Percentiles rank a stretch among this genome's conserved stretches.
phyloP scores from a whole-genome alignment of 2,113 vertebrate genomes.

The Oxygymnocypris stewartii region DNA sequence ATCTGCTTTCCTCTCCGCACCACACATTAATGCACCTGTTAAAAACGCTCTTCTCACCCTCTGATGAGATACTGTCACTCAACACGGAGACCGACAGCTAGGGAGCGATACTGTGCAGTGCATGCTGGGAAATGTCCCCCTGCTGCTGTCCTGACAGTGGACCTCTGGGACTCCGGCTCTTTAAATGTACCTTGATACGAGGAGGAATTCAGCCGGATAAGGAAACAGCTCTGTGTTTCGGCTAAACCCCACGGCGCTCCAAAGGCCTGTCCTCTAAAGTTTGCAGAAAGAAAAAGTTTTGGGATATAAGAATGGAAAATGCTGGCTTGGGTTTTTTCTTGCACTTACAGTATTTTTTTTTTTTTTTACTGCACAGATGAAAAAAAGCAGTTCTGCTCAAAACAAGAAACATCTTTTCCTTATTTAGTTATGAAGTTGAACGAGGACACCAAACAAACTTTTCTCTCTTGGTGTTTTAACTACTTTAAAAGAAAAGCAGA shows the following conservation, averaged over 20 bases:
- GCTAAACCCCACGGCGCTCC: neutral
- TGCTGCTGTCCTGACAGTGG: constrained; percentile 6
- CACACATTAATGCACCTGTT: constrained; percentile 21
- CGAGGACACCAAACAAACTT: neutral
- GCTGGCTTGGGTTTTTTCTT: neutral
- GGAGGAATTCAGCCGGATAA: neutral
- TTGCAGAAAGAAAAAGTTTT: constrained; percentile 24
- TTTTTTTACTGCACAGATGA: neutral
- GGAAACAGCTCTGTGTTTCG: neutral
- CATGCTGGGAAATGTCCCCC: constrained; percentile 10
- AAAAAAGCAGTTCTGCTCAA: neutral
- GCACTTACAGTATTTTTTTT: neutral
- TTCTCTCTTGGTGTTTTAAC: neutral
- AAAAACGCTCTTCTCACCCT: constrained; percentile 4
- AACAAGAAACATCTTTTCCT: neutral
- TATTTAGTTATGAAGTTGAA: neutral
- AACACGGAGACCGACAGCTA: neutral
- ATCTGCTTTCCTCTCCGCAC: neutral
- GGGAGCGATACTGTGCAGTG: neutral
- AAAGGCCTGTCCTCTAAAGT: neutral
- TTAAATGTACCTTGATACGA: constrained; percentile 3
- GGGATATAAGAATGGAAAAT: constrained; percentile 1
- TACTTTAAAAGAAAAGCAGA: neutral
- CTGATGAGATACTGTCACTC: constrained; percentile 12
- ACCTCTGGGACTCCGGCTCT: neutral